Evolutionary conservation across 2,888 invertebrate genomes (phyloP), one percentile per base, ranked within the genome.

Genomic region (Drosophila rellima): DNA sequence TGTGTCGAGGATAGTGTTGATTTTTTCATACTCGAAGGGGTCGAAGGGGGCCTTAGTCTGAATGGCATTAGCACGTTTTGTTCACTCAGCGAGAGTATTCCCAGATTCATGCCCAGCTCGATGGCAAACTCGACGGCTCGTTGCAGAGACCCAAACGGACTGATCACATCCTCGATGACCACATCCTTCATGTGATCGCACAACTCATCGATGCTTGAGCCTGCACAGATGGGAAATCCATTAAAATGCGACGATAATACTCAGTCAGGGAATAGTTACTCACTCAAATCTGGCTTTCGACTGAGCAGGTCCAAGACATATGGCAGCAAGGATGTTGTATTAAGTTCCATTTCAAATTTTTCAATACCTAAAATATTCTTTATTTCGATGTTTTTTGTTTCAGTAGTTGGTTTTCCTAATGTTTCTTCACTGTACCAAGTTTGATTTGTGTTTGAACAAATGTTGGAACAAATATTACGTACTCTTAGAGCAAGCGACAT

Each of bases 241-340:
- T 2, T 0, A 23, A 11, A 39, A 15, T 7, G 11, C 23, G 1
- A 17, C 7, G 7, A 26, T 26, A 26, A 26, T 26, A 26, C 26
- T 26, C 7, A 26, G 3, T 13, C 23, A 6, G 5, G 1, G 13
- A 0, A 13, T 7, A n/a, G n/a, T n/a, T n/a, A 42, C 74, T 67
- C 8, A 84, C 89, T 63, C 1, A 69, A 23, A 17, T 67, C 33
- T 0, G 57, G 45, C 10, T 76, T 48, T 0, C 69, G 76, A 29
- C 79, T 84, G 2, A 87, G 15, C 39, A 87, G 1, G 17, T 81
- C 70, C 15, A 88, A n/a, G 6, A 84, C 40, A 11, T 72, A 70
- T 0, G 83, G 84, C 45, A 88, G 37, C 20, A 88, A 15, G 0
- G 67, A 33, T n/a, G 54, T 29, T 0, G 37, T 54, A 18, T 8